A percentile compares a stretch with the other conserved stretches of the same genome.
phyloP scores from a whole-genome alignment of 1,140 invertebrate genomes.

The Temnothorax nylanderi region DNA sequence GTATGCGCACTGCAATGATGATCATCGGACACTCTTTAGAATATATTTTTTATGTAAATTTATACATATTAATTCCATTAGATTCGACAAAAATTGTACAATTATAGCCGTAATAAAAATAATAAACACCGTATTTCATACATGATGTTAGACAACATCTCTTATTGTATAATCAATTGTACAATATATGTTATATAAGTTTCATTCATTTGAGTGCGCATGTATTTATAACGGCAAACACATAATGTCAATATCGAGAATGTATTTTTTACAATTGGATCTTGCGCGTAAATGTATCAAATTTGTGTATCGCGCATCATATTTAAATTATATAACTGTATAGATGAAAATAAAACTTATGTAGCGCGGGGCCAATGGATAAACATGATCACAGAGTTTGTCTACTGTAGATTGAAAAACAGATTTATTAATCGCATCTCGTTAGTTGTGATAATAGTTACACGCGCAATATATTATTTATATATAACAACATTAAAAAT shows the following conservation, averaged over 20 bases:
- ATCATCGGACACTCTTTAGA: not conserved
- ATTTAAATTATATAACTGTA: not conserved
- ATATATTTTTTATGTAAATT: not conserved
- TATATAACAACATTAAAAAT: conserved; percentile 70
- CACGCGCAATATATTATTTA: conserved; percentile 52
- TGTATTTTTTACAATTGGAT: conserved; percentile 8
- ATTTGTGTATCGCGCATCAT: not conserved
- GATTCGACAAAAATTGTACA: not conserved
- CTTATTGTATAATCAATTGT: not conserved
- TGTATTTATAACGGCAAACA: not conserved
- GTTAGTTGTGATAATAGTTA: conserved; percentile 63
- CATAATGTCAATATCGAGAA: not conserved
- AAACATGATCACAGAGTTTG: conserved; percentile 48
- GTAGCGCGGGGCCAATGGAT: conserved; percentile 56
- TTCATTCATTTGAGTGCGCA: not conserved
- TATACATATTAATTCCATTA: not conserved
- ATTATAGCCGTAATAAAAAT: not conserved
- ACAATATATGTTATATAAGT: not conserved
- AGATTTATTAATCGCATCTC: conserved; percentile 69
- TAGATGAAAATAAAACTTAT: conserved; percentile 20
- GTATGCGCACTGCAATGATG: conserved; percentile 80
- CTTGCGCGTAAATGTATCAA: not conserved
- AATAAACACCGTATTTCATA: conserved; percentile 4
- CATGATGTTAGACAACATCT: not conserved
- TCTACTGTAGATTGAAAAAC: conserved; percentile 70